Conservation (phyloP, 2,797 vertebrate genomes). For the Rhinella marina region DNA sequence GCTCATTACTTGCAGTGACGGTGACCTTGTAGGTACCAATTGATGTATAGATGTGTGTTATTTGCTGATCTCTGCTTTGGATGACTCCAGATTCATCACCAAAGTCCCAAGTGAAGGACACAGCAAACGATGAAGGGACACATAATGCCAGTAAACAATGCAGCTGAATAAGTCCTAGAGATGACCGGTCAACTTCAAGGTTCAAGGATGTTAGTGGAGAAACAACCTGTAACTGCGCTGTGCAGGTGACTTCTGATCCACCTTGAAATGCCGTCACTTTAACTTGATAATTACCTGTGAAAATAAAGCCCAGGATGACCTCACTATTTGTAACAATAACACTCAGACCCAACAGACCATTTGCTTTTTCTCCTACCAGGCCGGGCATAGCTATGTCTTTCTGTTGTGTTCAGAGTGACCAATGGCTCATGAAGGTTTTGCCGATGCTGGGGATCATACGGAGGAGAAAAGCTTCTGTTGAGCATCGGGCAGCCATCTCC, state of each 20-base stretch:
- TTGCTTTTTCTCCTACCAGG: conserved; percentile 70
- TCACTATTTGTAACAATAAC: neutral
- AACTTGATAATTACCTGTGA: conserved; percentile 74
- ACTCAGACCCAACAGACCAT: no score
- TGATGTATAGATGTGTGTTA: conserved; percentile 67
- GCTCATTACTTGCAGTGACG: conserved; percentile 70
- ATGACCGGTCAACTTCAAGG: conserved; percentile 64
- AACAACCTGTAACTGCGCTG: conserved; percentile 66
- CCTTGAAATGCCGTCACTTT: conserved; percentile 71
- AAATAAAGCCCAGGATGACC: conserved; percentile 13
- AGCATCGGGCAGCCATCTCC: conserved; percentile 70
- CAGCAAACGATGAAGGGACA: conserved; percentile 65
- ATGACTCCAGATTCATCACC: conserved; percentile 68
- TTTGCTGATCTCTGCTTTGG: conserved; percentile 58
- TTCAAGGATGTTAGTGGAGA: conserved; percentile 68
- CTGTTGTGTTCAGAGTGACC: conserved; percentile 69
- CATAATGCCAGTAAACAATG: conserved; percentile 71
- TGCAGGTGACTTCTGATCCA: conserved; percentile 64
- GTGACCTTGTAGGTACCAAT: conserved; percentile 75
- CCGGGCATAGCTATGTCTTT: conserved; percentile 71
- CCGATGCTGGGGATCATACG: conserved; percentile 63
- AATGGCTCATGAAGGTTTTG: conserved; percentile 65
- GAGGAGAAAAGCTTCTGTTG: conserved; percentile 66
- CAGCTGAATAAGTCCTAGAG: conserved; percentile 65
- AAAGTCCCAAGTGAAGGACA: conserved; percentile 76